Evolutionary conservation across 2,113 vertebrate genomes (phyloP).

Genomic region (Panthera tigris): DNA sequence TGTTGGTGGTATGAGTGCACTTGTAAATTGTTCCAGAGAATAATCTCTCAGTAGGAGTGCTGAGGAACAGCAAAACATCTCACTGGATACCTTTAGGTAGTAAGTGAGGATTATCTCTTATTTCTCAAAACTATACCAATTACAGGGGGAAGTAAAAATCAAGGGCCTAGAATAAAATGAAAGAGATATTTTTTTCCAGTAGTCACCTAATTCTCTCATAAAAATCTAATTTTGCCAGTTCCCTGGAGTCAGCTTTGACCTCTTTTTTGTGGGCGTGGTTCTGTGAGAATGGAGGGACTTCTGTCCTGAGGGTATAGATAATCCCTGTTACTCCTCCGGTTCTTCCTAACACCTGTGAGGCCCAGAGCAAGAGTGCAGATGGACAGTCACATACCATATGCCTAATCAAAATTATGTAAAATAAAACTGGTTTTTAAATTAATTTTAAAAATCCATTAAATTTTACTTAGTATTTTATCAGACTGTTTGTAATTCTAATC

Average conservation of each 20-base stretch:
- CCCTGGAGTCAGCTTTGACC: neutral
- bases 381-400: fast-evolving
- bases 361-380: neutral
- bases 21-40: neutral
- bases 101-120: neutral
- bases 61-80: neutral
- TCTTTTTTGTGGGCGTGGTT: neutral
- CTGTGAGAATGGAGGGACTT: neutral
- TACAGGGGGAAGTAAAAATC: neutral
- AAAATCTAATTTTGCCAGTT: neutral
- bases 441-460: neutral
- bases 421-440: neutral
- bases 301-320: neutral
- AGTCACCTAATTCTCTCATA: neutral
- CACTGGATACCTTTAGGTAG: neutral
- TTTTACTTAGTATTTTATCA: neutral
- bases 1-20: neutral
- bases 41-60: neutral
- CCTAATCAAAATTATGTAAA: neutral
- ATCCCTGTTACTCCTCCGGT: neutral
- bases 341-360: neutral
- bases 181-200: neutral
- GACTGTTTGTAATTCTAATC: neutral
- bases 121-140: neutral
- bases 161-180: neutral